Evolutionary conservation across 2,797 vertebrate species (phyloP).

Genomic region (Gymnothorax reevesii): DNA sequence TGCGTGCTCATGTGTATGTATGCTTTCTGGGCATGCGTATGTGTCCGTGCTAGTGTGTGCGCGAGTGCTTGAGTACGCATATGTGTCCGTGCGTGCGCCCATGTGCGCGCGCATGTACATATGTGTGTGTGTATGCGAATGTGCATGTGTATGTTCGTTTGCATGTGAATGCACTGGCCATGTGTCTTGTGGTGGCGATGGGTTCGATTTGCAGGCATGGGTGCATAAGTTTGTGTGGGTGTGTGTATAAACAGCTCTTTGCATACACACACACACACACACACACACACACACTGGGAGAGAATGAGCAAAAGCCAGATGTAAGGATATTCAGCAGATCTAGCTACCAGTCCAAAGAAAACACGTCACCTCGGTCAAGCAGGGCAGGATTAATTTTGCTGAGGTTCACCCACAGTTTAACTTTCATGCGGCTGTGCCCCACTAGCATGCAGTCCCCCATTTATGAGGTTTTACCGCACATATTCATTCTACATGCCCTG

Average conservation of each 20-base stretch:
- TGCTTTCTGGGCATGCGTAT: background rate
- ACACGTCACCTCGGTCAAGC: constrained; percentile 40
- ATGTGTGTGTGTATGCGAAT: too few relatives aligned
- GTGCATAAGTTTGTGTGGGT: background rate
- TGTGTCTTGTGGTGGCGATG: too few relatives aligned
- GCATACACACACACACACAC: constrained; percentile 13
- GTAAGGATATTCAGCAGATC: constrained; percentile 32
- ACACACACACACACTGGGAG: constrained; percentile 11
- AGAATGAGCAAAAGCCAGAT: constrained; percentile 32
- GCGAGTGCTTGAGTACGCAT: background rate
- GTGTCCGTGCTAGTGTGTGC: constrained; percentile 6
- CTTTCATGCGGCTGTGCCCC: constrained; percentile 11
- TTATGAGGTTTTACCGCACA: background rate
- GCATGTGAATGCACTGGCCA: too few relatives aligned
- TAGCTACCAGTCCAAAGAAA: constrained; percentile 38
- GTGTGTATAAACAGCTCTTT: background rate
- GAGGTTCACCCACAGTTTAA: constrained; percentile 40
- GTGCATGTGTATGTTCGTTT: too few relatives aligned
- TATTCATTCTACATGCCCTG: background rate
- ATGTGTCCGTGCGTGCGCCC: background rate
- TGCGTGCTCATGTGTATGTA: background rate
- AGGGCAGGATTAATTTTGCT: constrained; percentile 37
- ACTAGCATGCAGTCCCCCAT: background rate
- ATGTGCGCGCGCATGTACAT: too few relatives aligned
- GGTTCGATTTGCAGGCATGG: too few relatives aligned